Percentiles rank a stretch among this genome's conserved stretches.
Evolutionary conservation across 2,113 vertebrate genomes (phyloP).

Genomic region (Rhynchomys soricoides): DNA sequence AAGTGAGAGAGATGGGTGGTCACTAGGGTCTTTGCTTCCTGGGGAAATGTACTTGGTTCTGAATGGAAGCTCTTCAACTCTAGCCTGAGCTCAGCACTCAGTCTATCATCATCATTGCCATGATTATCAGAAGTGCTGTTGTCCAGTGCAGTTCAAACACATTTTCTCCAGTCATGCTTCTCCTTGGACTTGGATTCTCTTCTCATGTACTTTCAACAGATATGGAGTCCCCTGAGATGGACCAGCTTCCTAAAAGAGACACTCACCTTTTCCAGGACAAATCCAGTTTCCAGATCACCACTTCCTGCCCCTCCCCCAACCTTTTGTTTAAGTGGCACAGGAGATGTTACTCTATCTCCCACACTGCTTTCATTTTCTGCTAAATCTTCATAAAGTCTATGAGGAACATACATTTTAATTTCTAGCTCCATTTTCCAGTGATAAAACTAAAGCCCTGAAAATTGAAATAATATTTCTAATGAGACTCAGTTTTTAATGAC

Average conservation of each 20-base stretch:
- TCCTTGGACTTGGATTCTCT: background rate
- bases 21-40: background rate
- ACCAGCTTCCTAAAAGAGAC: fast-evolving
- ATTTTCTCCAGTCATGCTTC: background rate
- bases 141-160: background rate
- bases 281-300: background rate
- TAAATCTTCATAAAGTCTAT: background rate
- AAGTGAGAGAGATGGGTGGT: background rate
- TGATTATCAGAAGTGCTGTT: background rate
- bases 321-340: background rate
- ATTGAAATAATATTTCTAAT: background rate
- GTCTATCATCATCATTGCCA: no score
- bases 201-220: background rate
- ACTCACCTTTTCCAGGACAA: fast-evolving
- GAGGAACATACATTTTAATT: background rate
- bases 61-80: background rate
- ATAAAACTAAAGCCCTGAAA: background rate
- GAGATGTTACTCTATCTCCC: background rate
- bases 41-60: background rate
- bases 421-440: constrained; percentile 1
- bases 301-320: background rate
- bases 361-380: background rate
- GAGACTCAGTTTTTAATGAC: background rate
- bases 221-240: background rate
- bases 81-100: background rate